Conservation (phyloP, 2,113 vertebrate genomes). For the Nematolebias whitei region DNA sequence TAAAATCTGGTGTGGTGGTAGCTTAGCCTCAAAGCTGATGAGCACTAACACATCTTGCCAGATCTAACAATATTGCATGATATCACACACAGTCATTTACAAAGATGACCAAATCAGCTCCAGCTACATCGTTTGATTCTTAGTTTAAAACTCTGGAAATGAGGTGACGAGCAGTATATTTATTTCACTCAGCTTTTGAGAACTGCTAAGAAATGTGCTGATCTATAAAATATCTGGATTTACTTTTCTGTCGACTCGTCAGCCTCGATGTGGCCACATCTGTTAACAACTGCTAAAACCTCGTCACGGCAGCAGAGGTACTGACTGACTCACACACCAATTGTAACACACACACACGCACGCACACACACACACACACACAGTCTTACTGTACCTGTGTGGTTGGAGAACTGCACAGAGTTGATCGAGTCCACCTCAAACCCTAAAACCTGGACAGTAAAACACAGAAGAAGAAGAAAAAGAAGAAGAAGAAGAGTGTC, state of each 20-base stretch:
- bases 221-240: constrained; percentile 16
- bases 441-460: constrained; percentile 88
- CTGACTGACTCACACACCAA: constrained; percentile 47
- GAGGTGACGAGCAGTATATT: neutral
- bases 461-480: too few species aligned
- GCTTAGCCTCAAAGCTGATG: too few species aligned
- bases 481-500: constrained; percentile 2
- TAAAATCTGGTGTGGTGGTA: too few species aligned
- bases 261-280: neutral
- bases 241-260: constrained; percentile 6
- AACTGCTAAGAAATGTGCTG: neutral
- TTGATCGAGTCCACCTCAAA: constrained; percentile 97
- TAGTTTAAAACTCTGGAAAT: neutral
- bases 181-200: neutral
- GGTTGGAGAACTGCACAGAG: constrained; percentile 99
- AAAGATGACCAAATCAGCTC: too few species aligned
- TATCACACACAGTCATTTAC: too few species aligned
- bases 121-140: too few species aligned
- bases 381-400: constrained; percentile 85
- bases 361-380: constrained; percentile 6
- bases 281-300: constrained; percentile 11
- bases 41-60: too few species aligned
- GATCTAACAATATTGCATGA: too few species aligned
- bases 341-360: neutral
- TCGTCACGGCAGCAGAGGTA: constrained; percentile 29